Percentiles rank a stretch among this genome's conserved stretches.
These are phyloP conservation scores for Ectropis crepuscularia DNA, from an alignment of 2,888 invertebrate species.

Conservation along the genomic window DNA sequence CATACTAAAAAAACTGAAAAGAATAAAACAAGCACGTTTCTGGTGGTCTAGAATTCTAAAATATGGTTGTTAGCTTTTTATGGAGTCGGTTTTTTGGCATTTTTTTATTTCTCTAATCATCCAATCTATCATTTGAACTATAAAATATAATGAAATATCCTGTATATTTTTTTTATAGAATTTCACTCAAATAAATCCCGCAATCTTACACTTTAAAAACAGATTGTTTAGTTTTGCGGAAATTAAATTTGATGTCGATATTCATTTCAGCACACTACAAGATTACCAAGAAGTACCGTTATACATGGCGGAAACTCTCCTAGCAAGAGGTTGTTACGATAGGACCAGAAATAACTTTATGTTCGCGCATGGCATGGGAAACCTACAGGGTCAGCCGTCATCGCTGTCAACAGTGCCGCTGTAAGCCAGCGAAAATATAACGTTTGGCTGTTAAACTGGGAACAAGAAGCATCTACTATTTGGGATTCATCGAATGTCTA, in stretches of 20 bases:
- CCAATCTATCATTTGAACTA: too few species aligned
- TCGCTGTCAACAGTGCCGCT: background rate
- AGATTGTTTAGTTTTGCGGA: too few species aligned
- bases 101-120: too few species aligned
- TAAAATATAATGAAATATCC: too few species aligned
- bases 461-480: background rate
- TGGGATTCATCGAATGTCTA: background rate
- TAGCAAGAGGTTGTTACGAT: background rate
- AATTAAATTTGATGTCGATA: background rate
- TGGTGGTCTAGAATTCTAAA: too few species aligned
- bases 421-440: background rate
- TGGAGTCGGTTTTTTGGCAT: too few species aligned
- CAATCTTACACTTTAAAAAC: too few species aligned
- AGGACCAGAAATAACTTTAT: background rate
- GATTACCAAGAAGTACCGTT: background rate
- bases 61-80: too few species aligned
- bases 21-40: too few species aligned
- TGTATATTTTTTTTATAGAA: too few species aligned
- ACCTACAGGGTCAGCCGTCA: background rate
- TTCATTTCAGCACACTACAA: background rate
- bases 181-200: too few species aligned
- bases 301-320: background rate
- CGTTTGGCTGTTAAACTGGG: background rate
- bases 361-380: background rate
- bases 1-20: too few species aligned